Evolutionary conservation across 2,888 invertebrate species (phyloP).

Genomic region (Lingula anatina): DNA sequence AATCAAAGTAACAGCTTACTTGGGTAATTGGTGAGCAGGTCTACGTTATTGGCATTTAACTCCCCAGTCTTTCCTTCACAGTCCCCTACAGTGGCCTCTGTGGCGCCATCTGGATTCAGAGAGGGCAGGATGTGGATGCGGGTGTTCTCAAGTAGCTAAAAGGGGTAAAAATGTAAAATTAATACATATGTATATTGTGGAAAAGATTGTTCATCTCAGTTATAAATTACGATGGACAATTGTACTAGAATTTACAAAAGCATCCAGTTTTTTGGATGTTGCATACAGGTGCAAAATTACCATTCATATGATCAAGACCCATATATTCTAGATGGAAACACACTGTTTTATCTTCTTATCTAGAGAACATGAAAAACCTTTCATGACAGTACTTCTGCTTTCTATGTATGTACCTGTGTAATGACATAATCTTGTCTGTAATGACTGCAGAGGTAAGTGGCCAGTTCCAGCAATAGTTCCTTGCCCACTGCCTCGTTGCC

Average conservation of each 20-base stretch:
- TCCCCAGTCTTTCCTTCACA: conserved; percentile 25
- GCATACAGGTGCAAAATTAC: no score
- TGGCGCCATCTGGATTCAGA: conserved; percentile 42
- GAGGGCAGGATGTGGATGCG: conserved; percentile 38
- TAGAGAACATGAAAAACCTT: no score
- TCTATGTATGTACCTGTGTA: conserved; percentile 28
- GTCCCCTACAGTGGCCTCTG: conserved; percentile 14
- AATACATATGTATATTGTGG: no score
- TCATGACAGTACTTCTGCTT: no score
- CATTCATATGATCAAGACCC: no score
- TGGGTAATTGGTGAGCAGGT: conserved; percentile 30
- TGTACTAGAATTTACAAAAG: no score
- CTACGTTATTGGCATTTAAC: conserved; percentile 24
- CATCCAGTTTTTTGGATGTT: no score
- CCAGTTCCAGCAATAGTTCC: conserved; percentile 45
- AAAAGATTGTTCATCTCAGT: no score
- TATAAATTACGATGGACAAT: no score
- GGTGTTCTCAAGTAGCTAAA: conserved; percentile 32
- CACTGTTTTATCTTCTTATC: no score
- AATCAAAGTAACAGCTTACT: conserved; percentile 8
- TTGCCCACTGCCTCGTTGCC: conserved; percentile 48
- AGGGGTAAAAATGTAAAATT: no score
- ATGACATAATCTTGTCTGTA: conserved; percentile 34
- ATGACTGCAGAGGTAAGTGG: conserved; percentile 32
- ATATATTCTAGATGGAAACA: no score